Evolutionary conservation across 2,888 invertebrate species (phyloP).

Genomic region (Pristionchus maxplancki): DNA sequence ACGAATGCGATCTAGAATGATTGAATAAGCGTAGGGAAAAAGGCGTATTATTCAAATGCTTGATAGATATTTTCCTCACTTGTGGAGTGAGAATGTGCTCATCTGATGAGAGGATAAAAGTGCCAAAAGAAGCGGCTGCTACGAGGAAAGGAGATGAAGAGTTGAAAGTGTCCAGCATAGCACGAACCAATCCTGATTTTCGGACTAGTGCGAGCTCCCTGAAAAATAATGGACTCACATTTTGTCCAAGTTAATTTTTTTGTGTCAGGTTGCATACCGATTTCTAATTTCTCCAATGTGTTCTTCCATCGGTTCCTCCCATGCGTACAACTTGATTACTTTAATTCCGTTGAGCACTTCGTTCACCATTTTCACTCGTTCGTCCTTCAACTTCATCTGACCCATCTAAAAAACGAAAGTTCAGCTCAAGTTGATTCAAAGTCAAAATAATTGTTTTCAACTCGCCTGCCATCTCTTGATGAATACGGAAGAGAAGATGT

Average conservation of each 20-base stretch:
- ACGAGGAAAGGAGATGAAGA: conserved; percentile 95
- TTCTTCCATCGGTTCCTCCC: conserved; percentile 81
- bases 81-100: conserved; percentile 68
- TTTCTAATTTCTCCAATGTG: conserved; percentile 90
- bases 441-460: background rate
- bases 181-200: conserved; percentile 90
- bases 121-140: conserved; percentile 88
- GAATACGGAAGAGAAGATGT: conserved; percentile 66
- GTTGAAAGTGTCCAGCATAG: conserved; percentile 94
- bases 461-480: conserved; percentile 66
- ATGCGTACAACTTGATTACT: conserved; percentile 81
- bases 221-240: background rate
- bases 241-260: background rate
- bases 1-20: conserved; percentile 89
- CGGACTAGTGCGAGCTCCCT: conserved; percentile 87
- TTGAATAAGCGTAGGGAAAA: too few relatives aligned
- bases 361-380: conserved; percentile 93
- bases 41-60: too few relatives aligned
- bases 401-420: conserved; percentile 80
- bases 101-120: conserved; percentile 84
- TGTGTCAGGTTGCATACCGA: conserved; percentile 74
- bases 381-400: conserved; percentile 95
- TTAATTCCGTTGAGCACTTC: conserved; percentile 94
- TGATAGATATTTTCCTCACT: conserved; percentile 28
- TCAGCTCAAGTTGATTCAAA: background rate